Evolutionary conservation across 2,113 vertebrate genomes (phyloP).

Genomic region (Pituophis catenifer): DNA sequence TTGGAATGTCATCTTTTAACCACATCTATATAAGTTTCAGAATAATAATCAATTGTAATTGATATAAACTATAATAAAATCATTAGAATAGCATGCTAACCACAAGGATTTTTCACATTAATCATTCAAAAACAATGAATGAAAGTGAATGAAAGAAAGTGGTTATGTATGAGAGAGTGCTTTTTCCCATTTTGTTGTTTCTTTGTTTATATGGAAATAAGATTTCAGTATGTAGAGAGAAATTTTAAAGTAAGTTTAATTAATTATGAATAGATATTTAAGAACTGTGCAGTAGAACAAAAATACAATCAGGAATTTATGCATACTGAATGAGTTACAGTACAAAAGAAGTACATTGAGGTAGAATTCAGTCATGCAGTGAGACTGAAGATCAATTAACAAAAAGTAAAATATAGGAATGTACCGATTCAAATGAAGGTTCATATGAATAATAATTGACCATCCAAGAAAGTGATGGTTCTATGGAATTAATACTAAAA

Average conservation of each 20-base stretch:
- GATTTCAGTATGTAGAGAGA: not conserved
- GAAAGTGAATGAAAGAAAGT: not conserved
- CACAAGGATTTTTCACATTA: not conserved
- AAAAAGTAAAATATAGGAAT: not conserved
- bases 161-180: not conserved
- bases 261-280: not conserved
- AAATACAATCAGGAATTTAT: not conserved
- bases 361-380: not conserved
- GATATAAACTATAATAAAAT: not conserved
- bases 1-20: not conserved
- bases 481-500: not conserved
- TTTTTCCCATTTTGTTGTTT: not conserved
- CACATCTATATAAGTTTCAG: not conserved
- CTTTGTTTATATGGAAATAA: not conserved
- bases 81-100: conserved; percentile 3
- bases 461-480: not conserved
- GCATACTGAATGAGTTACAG: not conserved
- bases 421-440: not conserved
- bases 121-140: not conserved
- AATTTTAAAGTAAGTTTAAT: not conserved
- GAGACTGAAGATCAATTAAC: not conserved
- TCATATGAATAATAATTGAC: not conserved
- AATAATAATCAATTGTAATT: conserved; percentile 6
- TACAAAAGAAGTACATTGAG: not conserved
- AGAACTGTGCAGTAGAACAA: not conserved